A percentile compares a stretch with the other conserved stretches of the same genome.
Evolutionary conservation across 2,113 vertebrate species (phyloP).

Genomic region (Nyctereutes procyonoides): DNA sequence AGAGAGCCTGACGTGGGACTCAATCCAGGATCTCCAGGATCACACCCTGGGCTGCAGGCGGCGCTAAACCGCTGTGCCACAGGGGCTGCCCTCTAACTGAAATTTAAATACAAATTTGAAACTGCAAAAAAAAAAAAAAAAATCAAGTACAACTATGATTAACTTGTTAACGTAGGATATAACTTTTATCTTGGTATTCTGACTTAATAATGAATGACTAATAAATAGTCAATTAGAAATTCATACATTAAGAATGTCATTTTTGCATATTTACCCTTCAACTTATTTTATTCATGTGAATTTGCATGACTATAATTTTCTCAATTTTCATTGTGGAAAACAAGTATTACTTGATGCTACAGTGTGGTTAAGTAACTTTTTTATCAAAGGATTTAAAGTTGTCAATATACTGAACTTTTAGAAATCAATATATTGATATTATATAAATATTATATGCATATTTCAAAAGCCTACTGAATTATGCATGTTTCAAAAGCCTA

Average conservation of each 20-base stretch:
- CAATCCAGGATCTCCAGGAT: too few relatives aligned
- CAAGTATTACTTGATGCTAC: neutral
- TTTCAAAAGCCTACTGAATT: neutral
- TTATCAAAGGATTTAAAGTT: neutral
- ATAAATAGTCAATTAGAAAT: neutral
- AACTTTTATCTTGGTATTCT: neutral
- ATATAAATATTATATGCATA: neutral
- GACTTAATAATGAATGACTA: slow-evolving; percentile 4
- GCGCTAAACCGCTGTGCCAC: too few relatives aligned
- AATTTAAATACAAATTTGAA: neutral
- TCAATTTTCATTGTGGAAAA: neutral
- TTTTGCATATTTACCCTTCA: slow-evolving; percentile 19
- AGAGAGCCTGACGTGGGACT: too few relatives aligned
- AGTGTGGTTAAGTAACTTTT: neutral
- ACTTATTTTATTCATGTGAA: neutral
- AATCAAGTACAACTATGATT: neutral
- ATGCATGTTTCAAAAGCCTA: neutral
- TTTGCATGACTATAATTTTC: neutral
- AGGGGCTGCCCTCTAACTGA: neutral
- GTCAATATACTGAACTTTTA: neutral
- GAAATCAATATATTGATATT: neutral
- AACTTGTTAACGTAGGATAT: neutral
- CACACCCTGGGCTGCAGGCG: too few relatives aligned
- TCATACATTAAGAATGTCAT: neutral
- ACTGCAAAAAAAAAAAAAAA: neutral